phyloP scores from a whole-genome alignment of 2,888 invertebrate genomes.

The Acleris literana region DNA sequence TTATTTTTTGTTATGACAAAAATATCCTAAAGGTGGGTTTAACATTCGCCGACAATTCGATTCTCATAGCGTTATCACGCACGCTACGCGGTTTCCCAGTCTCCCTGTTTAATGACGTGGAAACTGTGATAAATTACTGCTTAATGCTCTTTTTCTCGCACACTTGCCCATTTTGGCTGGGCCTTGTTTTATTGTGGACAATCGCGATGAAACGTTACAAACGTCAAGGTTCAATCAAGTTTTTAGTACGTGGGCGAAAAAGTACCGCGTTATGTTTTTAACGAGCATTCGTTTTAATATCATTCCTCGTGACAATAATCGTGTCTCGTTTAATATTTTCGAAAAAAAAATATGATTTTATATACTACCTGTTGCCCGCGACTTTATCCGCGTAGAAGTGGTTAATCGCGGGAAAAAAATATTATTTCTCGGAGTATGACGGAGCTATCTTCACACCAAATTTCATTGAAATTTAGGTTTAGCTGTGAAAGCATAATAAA shows the following conservation, averaged over 20 bases:
- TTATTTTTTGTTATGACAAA: not conserved
- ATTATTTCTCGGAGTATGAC: no score
- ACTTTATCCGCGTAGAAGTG: no score
- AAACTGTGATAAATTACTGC: slow-evolving; percentile 79
- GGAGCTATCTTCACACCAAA: no score
- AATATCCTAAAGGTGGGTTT: slow-evolving; percentile 46
- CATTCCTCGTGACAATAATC: no score
- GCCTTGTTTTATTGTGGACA: slow-evolving; percentile 59
- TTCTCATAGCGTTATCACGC: slow-evolving; percentile 71
- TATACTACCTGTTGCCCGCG: no score
- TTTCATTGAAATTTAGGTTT: no score
- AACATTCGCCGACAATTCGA: slow-evolving; percentile 68
- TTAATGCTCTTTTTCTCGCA: slow-evolving; percentile 75
- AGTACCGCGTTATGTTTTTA: not conserved
- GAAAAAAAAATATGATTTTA: no score
- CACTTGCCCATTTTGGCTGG: slow-evolving; percentile 60
- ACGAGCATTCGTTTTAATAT: no score
- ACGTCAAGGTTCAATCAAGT: slow-evolving; percentile 6
- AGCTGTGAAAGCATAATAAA: no score
- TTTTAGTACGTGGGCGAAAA: not conserved
- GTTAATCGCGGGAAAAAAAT: no score
- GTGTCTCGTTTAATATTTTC: no score
- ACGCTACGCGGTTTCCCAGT: slow-evolving; percentile 68
- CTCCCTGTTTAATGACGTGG: slow-evolving; percentile 76
- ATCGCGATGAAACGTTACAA: slow-evolving; percentile 13